A percentile compares a stretch with the other conserved stretches of the same genome.
Evolutionary conservation across 23 tunicate species (phyloP).

Genomic region (Aplidium turbinatum): DNA sequence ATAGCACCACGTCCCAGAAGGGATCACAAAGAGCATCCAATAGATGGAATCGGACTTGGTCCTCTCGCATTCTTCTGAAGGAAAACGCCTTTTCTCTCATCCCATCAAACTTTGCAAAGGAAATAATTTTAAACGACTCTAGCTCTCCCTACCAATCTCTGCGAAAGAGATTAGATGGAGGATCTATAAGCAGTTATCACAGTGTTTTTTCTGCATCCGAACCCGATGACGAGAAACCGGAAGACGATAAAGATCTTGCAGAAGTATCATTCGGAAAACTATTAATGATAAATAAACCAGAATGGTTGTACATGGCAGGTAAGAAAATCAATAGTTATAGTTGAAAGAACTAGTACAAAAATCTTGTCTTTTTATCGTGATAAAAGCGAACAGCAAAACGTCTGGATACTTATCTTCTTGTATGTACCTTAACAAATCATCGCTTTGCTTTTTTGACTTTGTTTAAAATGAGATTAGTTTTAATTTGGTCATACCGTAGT

Average conservation of each 20-base stretch:
- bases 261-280: constrained; percentile 42
- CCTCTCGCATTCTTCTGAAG: constrained; percentile 7
- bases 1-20: too few relatives aligned
- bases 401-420: too few relatives aligned
- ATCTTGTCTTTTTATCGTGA: too few relatives aligned
- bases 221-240: neutral
- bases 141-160: too few relatives aligned
- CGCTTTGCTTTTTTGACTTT: too few relatives aligned
- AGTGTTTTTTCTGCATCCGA: neutral
- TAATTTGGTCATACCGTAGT: neutral
- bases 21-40: too few relatives aligned
- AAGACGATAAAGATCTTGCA: constrained; percentile 20
- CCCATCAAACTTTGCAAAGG: neutral
- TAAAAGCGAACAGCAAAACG: too few relatives aligned
- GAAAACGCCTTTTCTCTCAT: constrained; percentile 5
- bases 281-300: constrained; percentile 57
- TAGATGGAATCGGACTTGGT: constrained; percentile 29
- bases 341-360: too few relatives aligned
- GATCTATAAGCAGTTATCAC: neutral
- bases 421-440: too few relatives aligned
- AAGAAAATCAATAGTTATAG: too few relatives aligned
- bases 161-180: too few relatives aligned
- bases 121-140: neutral
- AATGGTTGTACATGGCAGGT: constrained; percentile 73
- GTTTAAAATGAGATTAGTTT: too few relatives aligned